Percentiles rank a stretch among this genome's conserved stretches.
phyloP scores from a whole-genome alignment of 1,140 invertebrate genomes.

The Bombus pascuorum region DNA sequence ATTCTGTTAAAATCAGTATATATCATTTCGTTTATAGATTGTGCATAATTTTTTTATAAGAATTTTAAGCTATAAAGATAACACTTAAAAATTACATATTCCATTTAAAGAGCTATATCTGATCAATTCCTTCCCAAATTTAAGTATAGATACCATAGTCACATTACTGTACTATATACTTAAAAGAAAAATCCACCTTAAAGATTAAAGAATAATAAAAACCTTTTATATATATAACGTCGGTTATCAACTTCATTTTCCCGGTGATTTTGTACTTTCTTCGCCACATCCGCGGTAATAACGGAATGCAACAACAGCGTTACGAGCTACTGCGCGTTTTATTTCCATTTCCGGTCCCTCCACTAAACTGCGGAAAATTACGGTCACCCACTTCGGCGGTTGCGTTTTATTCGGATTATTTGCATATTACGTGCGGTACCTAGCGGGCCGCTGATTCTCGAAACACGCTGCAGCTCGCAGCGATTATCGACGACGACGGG shows the following conservation, averaged over 20 bases:
- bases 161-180: neutral
- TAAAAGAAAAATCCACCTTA: neutral
- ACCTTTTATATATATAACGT: neutral
- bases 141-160: too few relatives aligned
- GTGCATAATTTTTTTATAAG: too few relatives aligned
- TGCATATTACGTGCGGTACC: conserved; percentile 45
- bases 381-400: conserved; percentile 28
- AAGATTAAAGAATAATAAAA: neutral
- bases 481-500: conserved; percentile 26
- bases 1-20: too few relatives aligned
- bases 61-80: too few relatives aligned
- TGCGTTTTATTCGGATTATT: conserved; percentile 60
- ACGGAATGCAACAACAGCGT: conserved; percentile 1
- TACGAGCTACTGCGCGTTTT: conserved; percentile 20
- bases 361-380: conserved; percentile 60
- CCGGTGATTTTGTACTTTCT: neutral
- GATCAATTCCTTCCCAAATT: too few relatives aligned
- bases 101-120: too few relatives aligned
- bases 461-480: neutral
- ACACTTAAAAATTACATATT: too few relatives aligned
- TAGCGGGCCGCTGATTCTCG: neutral
- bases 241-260: neutral
- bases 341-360: conserved; percentile 52
- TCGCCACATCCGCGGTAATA: neutral
- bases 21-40: too few relatives aligned